Evolutionary conservation across 2,797 vertebrate genomes (phyloP).

Genomic region (Chaetophractus vellerosus): DNA sequence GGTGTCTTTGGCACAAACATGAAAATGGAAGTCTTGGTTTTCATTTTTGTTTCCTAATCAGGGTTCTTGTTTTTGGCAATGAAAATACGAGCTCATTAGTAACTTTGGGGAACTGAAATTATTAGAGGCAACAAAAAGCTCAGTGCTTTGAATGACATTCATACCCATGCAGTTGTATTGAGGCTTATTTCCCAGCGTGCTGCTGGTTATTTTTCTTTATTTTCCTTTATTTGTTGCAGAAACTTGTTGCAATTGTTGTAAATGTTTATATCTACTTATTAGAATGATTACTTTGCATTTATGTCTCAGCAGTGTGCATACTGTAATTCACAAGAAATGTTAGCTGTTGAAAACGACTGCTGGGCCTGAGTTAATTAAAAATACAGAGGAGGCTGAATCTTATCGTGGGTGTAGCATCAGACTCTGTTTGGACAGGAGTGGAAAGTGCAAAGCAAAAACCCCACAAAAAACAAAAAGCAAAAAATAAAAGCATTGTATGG

Average conservation of each 20-base stretch:
- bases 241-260: slow-evolving; percentile 84
- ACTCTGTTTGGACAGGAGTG: slow-evolving; percentile 75
- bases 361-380: slow-evolving; percentile 86
- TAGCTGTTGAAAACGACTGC: slow-evolving; percentile 81
- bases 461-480: background rate
- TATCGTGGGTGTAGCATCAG: slow-evolving; percentile 73
- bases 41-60: slow-evolving; percentile 75
- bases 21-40: slow-evolving; percentile 76
- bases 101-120: slow-evolving; percentile 74
- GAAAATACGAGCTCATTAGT: slow-evolving; percentile 81
- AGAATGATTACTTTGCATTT: slow-evolving; percentile 85
- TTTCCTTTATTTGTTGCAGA: slow-evolving; percentile 78
- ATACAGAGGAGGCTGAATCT: slow-evolving; percentile 79
- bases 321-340: slow-evolving; percentile 84
- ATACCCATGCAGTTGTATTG: slow-evolving; percentile 53
- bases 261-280: slow-evolving; percentile 86
- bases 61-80: slow-evolving; percentile 74
- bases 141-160: slow-evolving; percentile 75
- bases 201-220: slow-evolving; percentile 81
- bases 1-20: slow-evolving; percentile 75
- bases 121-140: slow-evolving; percentile 75
- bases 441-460: slow-evolving; percentile 62
- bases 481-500: slow-evolving; percentile 51
- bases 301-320: slow-evolving; percentile 82
- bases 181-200: slow-evolving; percentile 74